phyloP scores from a whole-genome alignment of 2,888 invertebrate genomes.

The Leptinotarsa haldemani region DNA sequence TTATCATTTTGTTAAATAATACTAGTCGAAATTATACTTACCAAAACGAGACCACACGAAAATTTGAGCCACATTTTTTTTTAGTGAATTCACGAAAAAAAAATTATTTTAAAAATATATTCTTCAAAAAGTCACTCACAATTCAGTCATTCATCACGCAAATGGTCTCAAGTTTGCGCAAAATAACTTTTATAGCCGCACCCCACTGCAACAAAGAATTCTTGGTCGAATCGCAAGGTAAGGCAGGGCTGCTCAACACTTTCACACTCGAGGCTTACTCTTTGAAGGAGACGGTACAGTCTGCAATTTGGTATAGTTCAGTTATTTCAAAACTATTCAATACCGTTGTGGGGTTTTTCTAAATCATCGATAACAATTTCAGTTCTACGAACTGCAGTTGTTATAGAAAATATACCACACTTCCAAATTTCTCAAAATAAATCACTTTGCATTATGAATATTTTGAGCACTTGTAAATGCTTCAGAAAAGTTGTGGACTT shows the following conservation, averaged over 20 bases:
- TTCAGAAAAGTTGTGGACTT: no score
- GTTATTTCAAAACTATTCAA: background rate
- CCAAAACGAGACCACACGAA: slow-evolving; percentile 2
- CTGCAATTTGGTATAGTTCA: background rate
- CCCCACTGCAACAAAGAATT: slow-evolving; percentile 50
- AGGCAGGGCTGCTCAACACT: slow-evolving; percentile 41
- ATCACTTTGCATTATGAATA: no score
- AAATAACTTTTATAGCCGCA: slow-evolving; percentile 48
- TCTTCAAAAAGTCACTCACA: slow-evolving; percentile 20
- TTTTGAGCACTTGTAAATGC: no score
- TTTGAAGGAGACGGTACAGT: slow-evolving; percentile 13
- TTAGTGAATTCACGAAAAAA: background rate
- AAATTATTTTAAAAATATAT: background rate
- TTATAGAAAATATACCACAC: no score
- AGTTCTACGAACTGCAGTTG: no score
- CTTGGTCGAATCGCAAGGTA: slow-evolving; percentile 43
- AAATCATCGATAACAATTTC: background rate
- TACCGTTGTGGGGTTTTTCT: background rate
- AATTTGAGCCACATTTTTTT: background rate
- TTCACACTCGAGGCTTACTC: slow-evolving; percentile 38
- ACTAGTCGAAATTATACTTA: background rate
- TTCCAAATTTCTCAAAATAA: no score
- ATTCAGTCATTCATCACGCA: slow-evolving; percentile 15
- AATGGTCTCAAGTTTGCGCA: slow-evolving; percentile 19
- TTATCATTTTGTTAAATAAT: no score